Evolutionary conservation across 1,140 invertebrate species (phyloP).

Genomic region (Heliconius nattereri): DNA sequence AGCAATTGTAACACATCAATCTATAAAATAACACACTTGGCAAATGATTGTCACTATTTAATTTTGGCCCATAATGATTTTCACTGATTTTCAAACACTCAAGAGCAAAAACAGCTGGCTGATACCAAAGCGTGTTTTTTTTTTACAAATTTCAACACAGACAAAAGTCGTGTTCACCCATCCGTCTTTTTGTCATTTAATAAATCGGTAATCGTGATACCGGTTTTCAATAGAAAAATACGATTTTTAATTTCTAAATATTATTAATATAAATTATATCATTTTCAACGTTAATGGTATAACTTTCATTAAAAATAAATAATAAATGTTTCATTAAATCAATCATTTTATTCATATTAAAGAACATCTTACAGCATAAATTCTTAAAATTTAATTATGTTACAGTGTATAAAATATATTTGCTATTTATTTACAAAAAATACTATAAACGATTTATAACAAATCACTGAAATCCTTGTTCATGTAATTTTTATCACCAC

Average conservation of each 20-base stretch:
- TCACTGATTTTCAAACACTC: constrained; percentile 65
- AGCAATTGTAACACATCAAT: constrained; percentile 56
- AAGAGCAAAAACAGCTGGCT: constrained; percentile 77
- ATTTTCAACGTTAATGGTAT: neutral
- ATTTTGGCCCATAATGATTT: constrained; percentile 77
- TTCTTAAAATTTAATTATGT: neutral
- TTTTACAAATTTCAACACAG: constrained; percentile 39
- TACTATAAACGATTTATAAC: constrained; percentile 34
- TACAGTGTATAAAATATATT: neutral
- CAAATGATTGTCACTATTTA: constrained; percentile 69
- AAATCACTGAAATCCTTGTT: constrained; percentile 52
- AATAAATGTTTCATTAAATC: too few relatives aligned
- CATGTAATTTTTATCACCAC: constrained; percentile 19
- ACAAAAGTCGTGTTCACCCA: constrained; percentile 7
- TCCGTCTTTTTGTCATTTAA: neutral
- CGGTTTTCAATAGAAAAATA: neutral
- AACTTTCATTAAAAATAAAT: too few relatives aligned
- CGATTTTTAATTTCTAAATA: neutral
- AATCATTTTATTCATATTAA: neutral
- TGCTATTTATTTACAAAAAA: neutral
- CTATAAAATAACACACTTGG: constrained; percentile 61
- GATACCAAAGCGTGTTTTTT: constrained; percentile 61
- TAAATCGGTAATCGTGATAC: neutral
- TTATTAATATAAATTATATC: neutral
- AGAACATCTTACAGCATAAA: neutral